Conservation (phyloP, 2,888 invertebrate species). For the Allygus modestus region DNA sequence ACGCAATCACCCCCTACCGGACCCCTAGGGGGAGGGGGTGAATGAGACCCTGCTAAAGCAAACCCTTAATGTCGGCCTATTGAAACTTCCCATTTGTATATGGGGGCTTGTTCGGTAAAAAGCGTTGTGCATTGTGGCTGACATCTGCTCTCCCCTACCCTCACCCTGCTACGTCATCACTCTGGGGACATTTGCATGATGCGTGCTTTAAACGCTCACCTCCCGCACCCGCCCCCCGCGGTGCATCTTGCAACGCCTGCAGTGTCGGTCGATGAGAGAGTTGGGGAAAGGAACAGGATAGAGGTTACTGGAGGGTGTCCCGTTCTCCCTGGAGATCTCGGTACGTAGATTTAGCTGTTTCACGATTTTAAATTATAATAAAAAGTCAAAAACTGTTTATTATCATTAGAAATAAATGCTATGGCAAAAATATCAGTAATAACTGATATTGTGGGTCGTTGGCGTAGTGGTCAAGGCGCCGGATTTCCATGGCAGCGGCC, state of each 20-base stretch:
- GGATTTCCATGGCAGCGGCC: no score
- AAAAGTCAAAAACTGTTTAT: no score
- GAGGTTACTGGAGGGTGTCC: no score
- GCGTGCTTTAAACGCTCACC: slow-evolving; percentile 9
- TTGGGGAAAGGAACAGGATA: no score
- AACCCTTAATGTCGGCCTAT: slow-evolving; percentile 51
- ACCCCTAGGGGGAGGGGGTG: neutral
- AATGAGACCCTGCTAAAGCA: slow-evolving; percentile 35
- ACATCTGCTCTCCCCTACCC: slow-evolving; percentile 22
- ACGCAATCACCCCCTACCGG: neutral
- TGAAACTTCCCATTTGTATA: slow-evolving; percentile 50
- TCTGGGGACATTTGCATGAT: slow-evolving; percentile 35
- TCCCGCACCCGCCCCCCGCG: neutral
- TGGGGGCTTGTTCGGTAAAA: slow-evolving; percentile 36
- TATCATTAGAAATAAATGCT: no score
- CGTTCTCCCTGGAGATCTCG: no score
- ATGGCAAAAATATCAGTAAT: no score
- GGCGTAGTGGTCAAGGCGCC: no score
- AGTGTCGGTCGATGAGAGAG: no score
- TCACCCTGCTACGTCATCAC: slow-evolving; percentile 30
- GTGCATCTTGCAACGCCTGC: slow-evolving; percentile 32
- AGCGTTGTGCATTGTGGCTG: slow-evolving; percentile 45
- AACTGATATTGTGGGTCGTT: no score
- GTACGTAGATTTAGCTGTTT: no score
- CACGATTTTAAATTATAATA: no score